Evolutionary conservation across 2,113 vertebrate species (phyloP).

Genomic region (Macrotus californicus): DNA sequence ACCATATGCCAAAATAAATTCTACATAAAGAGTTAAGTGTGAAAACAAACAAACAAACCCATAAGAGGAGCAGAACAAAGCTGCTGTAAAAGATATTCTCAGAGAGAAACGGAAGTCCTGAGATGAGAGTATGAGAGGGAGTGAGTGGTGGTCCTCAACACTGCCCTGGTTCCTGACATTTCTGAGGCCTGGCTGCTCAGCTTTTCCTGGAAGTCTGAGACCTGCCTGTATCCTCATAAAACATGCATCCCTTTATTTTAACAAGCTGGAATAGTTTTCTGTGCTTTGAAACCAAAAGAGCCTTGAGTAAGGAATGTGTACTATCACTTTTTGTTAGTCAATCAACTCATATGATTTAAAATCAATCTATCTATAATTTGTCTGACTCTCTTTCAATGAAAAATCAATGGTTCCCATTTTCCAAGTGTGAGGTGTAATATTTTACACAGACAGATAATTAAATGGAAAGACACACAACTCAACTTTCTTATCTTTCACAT

Average conservation of each 20-base stretch:
- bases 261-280: background rate
- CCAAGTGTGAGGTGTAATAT: background rate
- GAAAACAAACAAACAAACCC: background rate
- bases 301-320: background rate
- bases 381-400: background rate
- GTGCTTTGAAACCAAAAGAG: background rate
- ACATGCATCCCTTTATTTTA: background rate
- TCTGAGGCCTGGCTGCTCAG: background rate
- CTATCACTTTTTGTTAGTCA: background rate
- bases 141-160: background rate
- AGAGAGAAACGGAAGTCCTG: background rate
- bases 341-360: background rate
- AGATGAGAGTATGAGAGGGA: background rate
- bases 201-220: background rate
- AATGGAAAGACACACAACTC: background rate
- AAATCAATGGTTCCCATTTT: background rate
- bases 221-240: background rate
- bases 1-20: slow-evolving; percentile 20
- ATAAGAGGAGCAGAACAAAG: slow-evolving; percentile 26
- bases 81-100: slow-evolving; percentile 8
- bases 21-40: slow-evolving; percentile 24
- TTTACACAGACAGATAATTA: background rate
- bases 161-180: background rate
- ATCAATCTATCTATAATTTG: background rate
- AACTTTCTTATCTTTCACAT: background rate